phyloP scores from a whole-genome alignment of 2,113 vertebrate species.

The Oryctolagus cuniculus region DNA sequence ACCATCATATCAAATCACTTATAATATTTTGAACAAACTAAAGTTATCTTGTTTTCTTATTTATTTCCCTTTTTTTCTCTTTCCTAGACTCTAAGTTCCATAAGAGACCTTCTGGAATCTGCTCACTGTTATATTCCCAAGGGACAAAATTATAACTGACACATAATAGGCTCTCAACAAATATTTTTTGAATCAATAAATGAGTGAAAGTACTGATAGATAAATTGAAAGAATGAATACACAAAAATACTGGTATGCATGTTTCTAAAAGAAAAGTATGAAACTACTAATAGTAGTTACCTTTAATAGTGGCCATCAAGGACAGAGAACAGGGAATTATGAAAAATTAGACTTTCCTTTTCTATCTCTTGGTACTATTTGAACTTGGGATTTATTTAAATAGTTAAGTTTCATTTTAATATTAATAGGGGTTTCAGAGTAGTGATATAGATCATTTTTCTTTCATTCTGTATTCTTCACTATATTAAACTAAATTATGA shows the following conservation, averaged over 20 bases:
- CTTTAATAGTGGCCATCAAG: background rate
- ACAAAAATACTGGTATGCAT: constrained; percentile 21
- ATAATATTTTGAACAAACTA: background rate
- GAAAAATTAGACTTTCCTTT: constrained; percentile 37
- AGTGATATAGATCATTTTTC: background rate
- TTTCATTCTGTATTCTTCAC: constrained; percentile 9
- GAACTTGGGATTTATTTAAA: constrained; percentile 30
- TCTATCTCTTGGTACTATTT: constrained; percentile 4
- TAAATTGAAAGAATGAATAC: constrained; percentile 5
- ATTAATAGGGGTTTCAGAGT: background rate
- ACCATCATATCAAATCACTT: background rate
- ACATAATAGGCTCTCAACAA: background rate
- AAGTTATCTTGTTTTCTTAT: background rate
- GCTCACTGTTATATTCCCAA: background rate
- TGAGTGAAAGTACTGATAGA: constrained; percentile 45
- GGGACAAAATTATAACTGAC: constrained; percentile 16
- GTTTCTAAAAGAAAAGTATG: constrained; percentile 39
- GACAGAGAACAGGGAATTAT: background rate
- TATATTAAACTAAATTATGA: constrained; percentile 41
- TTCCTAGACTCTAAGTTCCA: constrained; percentile 22
- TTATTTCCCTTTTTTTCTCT: background rate
- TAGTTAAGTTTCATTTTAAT: constrained; percentile 37
- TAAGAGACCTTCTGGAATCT: background rate
- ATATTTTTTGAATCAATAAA: constrained; percentile 42
- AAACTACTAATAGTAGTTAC: constrained; percentile 7